phyloP scores from a whole-genome alignment of 2,113 vertebrate species.

The Catharus bicknelli region DNA sequence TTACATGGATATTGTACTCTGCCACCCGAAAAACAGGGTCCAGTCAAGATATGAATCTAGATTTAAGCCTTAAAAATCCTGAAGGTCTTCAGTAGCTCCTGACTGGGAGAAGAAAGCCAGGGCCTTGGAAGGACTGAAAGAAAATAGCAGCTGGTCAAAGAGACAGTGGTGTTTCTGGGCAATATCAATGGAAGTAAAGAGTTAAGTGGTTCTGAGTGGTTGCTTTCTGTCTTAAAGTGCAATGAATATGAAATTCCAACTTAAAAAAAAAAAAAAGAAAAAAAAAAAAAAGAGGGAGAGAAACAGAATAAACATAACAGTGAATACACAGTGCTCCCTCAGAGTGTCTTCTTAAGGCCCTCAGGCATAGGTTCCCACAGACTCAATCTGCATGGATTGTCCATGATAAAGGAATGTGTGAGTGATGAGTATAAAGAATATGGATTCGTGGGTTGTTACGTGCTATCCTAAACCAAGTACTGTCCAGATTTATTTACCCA shows the following conservation, averaged over 20 bases:
- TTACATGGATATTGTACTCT: not conserved
- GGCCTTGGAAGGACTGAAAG: not conserved
- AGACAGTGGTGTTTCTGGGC: not conserved
- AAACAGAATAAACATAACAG: not conserved
- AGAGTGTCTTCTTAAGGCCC: not conserved
- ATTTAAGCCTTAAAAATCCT: not conserved
- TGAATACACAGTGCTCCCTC: not conserved
- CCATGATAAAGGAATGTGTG: not conserved
- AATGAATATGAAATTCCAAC: not conserved
- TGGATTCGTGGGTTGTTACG: not conserved
- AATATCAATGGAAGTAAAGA: not conserved
- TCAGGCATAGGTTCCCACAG: not conserved
- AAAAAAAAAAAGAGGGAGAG: no score
- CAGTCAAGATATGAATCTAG: not conserved
- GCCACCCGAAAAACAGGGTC: not conserved
- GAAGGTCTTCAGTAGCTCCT: not conserved
- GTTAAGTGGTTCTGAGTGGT: not conserved
- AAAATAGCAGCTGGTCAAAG: not conserved
- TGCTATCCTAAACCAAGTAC: not conserved
- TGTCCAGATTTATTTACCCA: not conserved
- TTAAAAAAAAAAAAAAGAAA: not conserved
- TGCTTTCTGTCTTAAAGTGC: not conserved
- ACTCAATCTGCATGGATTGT: not conserved
- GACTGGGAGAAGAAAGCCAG: not conserved
- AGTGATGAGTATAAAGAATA: not conserved